Evolutionary conservation across 2,797 vertebrate genomes (phyloP), one percentile per base, ranked within the genome.

Genomic region (Bradypus variegatus): DNA sequence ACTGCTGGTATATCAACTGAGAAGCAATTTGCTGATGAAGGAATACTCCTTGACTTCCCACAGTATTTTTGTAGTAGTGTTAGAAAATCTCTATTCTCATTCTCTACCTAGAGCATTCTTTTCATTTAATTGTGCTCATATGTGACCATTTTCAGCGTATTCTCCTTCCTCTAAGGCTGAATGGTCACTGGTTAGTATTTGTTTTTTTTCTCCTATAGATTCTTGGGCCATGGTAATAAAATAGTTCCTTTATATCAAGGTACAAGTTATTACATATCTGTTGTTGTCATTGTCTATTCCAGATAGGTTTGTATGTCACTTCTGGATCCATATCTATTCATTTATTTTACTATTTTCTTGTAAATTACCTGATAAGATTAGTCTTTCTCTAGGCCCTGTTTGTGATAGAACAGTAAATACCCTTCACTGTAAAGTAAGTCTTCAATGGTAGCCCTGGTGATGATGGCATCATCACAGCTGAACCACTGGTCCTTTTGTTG

Each of bases 401-500:
- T 93, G 77, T 92, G 85, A 89, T 94, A 95, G 77, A 95, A 95
- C 11, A 64, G 36, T 50, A 97, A 98, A 97, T 97, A 99, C 98
- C 98, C 99, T 98, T 99, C 98, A 91, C 99, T 99, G 97, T 98
- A 98, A 97, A 99, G 98, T 95, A 99, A 98, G 93, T 99, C 99
- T 96, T 98, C 99, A 98, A 99, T 99, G 98, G 98, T 99, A 98
- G 99, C 99, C 98, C 99, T 99, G 96, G 99, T 99, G 97, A 99
- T 99, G 96, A 99, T 98, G 95, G 99, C 99, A 94, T 99, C 99
- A 83, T 99, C 99, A 97, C 99, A 99, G 97, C 98, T 99, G 97
- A 99, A 99, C 99, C 99, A 99, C 97, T 99, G 98, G 98, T 99
- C 99, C 97, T 99, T 99, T 98, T 99, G 98, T 97, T 99, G 99